phyloP scores from a whole-genome alignment of 2,113 vertebrate species.

The Cryptoleucopteryx plumbea region DNA sequence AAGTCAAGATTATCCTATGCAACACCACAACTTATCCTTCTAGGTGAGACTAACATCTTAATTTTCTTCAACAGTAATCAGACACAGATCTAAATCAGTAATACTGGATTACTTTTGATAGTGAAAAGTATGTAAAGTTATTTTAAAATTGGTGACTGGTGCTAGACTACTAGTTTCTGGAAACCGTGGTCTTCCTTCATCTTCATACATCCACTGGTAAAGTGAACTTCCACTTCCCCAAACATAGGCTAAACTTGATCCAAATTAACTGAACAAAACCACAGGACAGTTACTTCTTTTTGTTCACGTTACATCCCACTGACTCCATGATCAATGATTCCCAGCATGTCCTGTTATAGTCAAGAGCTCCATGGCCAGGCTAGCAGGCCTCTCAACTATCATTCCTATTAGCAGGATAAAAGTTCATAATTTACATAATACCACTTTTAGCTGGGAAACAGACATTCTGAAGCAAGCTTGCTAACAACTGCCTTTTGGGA shows the following conservation, averaged over 20 bases:
- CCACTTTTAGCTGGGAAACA: neutral
- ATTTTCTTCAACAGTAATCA: neutral
- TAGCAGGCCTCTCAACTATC: neutral
- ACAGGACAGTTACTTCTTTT: neutral
- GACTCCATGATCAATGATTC: neutral
- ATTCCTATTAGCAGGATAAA: neutral
- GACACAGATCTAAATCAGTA: neutral
- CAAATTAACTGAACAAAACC: neutral
- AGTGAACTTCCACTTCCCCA: neutral
- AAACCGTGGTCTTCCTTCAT: neutral
- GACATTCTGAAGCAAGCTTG: neutral
- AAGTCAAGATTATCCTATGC: neutral
- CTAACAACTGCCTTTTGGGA: neutral
- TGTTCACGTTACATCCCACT: neutral
- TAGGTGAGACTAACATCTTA: neutral
- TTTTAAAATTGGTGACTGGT: neutral
- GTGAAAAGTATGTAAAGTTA: neutral
- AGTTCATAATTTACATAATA: neutral
- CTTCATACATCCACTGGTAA: neutral
- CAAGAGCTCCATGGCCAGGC: neutral
- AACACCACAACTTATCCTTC: neutral
- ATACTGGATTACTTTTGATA: neutral
- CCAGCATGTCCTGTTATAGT: neutral
- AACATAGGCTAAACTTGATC: neutral
- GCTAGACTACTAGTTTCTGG: neutral